Evolutionary conservation across 1,140 invertebrate genomes (phyloP).

Genomic region (Zaprionus kolodkinae): DNA sequence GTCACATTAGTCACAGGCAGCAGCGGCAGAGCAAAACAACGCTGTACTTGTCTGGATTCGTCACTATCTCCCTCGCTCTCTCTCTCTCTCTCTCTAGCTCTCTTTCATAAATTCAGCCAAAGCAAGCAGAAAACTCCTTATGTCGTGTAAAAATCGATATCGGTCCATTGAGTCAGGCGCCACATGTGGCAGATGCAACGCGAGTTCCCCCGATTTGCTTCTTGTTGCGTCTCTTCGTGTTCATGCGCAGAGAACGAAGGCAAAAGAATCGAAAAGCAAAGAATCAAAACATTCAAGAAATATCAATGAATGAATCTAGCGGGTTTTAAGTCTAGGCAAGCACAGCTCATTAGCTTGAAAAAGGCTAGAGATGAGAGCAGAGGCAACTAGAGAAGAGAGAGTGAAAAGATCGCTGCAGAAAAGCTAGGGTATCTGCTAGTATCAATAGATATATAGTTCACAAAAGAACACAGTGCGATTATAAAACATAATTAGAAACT

Average conservation of each 20-base stretch:
- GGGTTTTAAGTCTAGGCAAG: not conserved
- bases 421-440: not conserved
- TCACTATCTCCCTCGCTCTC: not conserved
- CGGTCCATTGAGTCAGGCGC: slow-evolving; percentile 38
- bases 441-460: no score
- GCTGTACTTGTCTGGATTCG: slow-evolving; percentile 32
- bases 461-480: no score
- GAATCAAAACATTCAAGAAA: slow-evolving; percentile 12
- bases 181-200: slow-evolving; percentile 11
- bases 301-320: slow-evolving; percentile 1
- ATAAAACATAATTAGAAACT: no score
- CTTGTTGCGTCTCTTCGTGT: slow-evolving; percentile 28
- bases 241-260: slow-evolving; percentile 29
- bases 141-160: slow-evolving; percentile 48
- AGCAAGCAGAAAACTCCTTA: not conserved
- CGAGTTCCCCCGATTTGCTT: not conserved
- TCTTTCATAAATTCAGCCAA: not conserved
- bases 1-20: slow-evolving; percentile 23
- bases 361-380: not conserved
- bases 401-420: not conserved
- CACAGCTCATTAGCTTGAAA: not conserved
- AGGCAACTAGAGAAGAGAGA: not conserved
- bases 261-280: slow-evolving; percentile 10
- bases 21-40: not conserved
- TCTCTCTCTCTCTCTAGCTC: not conserved